Evolutionary conservation across 2,797 vertebrate genomes (phyloP).

Genomic region (Australoheros facetus): DNA sequence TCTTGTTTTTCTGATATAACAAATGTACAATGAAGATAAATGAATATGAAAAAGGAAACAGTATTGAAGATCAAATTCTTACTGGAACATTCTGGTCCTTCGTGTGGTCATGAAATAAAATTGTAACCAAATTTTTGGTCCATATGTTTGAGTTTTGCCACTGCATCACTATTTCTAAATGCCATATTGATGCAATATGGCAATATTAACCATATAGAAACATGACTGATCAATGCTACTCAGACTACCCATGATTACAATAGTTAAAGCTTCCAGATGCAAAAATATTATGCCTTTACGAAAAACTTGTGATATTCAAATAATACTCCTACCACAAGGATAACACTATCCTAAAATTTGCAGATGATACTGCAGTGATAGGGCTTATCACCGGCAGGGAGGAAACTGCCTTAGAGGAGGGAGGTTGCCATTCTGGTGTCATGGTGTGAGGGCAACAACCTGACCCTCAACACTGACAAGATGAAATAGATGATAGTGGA

Average conservation of each 20-base stretch:
- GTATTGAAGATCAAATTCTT: not conserved
- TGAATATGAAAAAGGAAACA: not conserved
- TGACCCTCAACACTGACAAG: too few species aligned
- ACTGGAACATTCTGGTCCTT: not conserved
- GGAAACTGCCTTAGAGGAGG: too few species aligned
- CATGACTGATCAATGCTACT: not conserved
- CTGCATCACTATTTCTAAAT: not conserved
- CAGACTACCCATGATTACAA: not conserved
- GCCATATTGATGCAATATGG: not conserved
- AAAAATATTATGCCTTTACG: not conserved
- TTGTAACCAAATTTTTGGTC: not conserved
- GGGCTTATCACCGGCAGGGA: too few species aligned
- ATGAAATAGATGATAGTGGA: too few species aligned
- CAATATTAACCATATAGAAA: not conserved
- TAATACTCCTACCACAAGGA: too few species aligned
- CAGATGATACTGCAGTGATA: too few species aligned
- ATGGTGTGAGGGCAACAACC: too few species aligned
- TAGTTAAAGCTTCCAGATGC: not conserved
- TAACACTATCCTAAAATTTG: too few species aligned
- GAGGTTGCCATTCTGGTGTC: too few species aligned
- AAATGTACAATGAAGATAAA: not conserved
- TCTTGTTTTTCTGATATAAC: not conserved
- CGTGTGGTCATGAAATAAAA: not conserved
- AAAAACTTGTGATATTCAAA: not conserved
- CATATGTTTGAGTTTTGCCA: not conserved